Evolutionary conservation across 1,140 invertebrate species (phyloP).

Genomic region (Latrodectus geometricus): DNA sequence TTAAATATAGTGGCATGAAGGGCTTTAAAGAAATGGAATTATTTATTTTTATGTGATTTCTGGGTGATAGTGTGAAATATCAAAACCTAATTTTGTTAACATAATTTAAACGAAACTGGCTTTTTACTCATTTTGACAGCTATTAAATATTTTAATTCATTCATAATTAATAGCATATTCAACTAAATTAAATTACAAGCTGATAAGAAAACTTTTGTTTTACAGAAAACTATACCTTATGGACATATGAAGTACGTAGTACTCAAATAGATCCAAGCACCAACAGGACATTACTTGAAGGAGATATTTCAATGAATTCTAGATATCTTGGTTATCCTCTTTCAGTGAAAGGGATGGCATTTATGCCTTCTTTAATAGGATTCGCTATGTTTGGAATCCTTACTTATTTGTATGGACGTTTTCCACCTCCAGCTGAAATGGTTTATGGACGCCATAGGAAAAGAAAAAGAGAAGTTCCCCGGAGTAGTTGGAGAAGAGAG

Average conservation of each 20-base stretch:
- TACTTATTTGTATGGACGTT: constrained; percentile 71
- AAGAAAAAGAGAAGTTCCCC: constrained; percentile 60
- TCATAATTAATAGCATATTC: too few relatives aligned
- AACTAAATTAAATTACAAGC: too few relatives aligned
- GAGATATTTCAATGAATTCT: constrained; percentile 73
- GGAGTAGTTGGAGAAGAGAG: constrained; percentile 64
- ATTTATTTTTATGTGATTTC: too few relatives aligned
- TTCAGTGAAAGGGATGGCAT: constrained; percentile 70
- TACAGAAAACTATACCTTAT: constrained; percentile 62
- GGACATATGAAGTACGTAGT: constrained; percentile 69
- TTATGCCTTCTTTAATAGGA: constrained; percentile 66
- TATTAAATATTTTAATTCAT: too few relatives aligned
- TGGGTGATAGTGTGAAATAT: too few relatives aligned
- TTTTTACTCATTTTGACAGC: too few relatives aligned
- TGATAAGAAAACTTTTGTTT: neutral
- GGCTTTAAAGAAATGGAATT: too few relatives aligned
- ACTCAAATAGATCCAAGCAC: constrained; percentile 69
- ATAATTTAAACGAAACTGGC: too few relatives aligned
- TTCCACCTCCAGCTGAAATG: constrained; percentile 68
- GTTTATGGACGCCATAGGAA: constrained; percentile 68
- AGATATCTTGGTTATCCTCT: constrained; percentile 71
- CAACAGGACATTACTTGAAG: constrained; percentile 67
- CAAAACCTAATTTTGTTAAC: too few relatives aligned
- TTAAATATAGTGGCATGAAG: too few relatives aligned
- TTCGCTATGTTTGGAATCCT: constrained; percentile 71